Conservation (phyloP, 2,113 vertebrate genomes). For the Lasiurus cinereus region DNA sequence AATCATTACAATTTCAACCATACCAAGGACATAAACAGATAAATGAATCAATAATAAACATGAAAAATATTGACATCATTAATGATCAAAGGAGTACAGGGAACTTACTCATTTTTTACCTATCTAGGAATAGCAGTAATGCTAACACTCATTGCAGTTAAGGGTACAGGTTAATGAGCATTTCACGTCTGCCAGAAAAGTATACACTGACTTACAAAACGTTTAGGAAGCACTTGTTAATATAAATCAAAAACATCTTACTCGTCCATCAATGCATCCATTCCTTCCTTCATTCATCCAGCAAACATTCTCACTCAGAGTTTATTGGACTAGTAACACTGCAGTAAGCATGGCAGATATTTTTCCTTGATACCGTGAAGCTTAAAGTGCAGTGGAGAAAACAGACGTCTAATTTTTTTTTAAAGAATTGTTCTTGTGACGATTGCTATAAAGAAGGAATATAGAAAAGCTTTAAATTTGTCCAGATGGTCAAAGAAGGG, state of each 20-base stretch:
- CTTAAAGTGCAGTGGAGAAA: slow-evolving; percentile 12
- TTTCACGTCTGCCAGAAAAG: neutral
- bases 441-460: neutral
- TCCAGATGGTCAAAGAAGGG: neutral
- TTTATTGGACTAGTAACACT: neutral
- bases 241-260: neutral
- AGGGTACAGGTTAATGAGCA: fast-evolving
- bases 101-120: neutral
- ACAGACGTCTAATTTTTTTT: neutral
- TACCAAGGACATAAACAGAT: neutral
- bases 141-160: neutral
- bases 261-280: neutral
- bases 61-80: neutral
- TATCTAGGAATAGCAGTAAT: neutral
- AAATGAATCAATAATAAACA: slow-evolving; percentile 15
- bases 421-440: neutral
- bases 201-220: neutral
- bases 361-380: neutral
- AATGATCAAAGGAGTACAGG: neutral
- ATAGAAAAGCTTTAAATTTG: neutral
- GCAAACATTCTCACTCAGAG: neutral
- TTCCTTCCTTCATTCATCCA: neutral
- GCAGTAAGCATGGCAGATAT: neutral
- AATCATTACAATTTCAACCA: slow-evolving; percentile 6
- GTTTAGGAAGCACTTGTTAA: neutral